These are phyloP conservation scores for Euura lappo DNA, from an alignment of 1,140 invertebrate species.

Conservation along the genomic window DNA sequence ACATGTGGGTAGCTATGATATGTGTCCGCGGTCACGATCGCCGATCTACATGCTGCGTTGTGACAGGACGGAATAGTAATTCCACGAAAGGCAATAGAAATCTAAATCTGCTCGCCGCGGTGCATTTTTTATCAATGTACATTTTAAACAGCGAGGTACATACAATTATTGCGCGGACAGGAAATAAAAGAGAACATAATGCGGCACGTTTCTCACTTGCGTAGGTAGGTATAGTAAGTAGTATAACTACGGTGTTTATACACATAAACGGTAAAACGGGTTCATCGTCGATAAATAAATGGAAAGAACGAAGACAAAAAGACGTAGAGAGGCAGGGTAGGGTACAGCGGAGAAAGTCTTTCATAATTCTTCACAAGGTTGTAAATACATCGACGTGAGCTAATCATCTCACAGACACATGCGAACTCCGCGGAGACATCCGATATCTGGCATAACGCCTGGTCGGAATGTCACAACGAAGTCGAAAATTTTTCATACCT, in stretches of 20 bases:
- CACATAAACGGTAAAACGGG: background rate
- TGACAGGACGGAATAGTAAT: slow-evolving; percentile 2
- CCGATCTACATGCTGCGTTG: background rate
- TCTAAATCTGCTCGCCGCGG: background rate
- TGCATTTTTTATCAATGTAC: background rate
- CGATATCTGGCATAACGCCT: no score
- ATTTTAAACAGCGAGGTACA: background rate
- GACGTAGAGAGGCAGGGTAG: no score
- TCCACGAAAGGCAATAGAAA: slow-evolving; percentile 4
- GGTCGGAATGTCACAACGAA: no score
- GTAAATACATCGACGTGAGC: background rate
- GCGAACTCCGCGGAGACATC: no score
- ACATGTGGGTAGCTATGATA: no score
- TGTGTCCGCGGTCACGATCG: no score
- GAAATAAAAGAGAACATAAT: background rate
- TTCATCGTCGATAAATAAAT: background rate
- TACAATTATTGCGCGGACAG: background rate
- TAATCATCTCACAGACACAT: background rate
- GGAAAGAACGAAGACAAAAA: no score
- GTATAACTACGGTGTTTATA: background rate
- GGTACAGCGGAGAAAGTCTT: background rate
- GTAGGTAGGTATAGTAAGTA: background rate
- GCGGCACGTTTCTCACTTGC: background rate
- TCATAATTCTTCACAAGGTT: background rate
- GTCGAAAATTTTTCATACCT: no score